These are phyloP conservation scores for Eulemur albifrons DNA, from an alignment of 2,797 vertebrate species.

Conservation along the genomic window DNA sequence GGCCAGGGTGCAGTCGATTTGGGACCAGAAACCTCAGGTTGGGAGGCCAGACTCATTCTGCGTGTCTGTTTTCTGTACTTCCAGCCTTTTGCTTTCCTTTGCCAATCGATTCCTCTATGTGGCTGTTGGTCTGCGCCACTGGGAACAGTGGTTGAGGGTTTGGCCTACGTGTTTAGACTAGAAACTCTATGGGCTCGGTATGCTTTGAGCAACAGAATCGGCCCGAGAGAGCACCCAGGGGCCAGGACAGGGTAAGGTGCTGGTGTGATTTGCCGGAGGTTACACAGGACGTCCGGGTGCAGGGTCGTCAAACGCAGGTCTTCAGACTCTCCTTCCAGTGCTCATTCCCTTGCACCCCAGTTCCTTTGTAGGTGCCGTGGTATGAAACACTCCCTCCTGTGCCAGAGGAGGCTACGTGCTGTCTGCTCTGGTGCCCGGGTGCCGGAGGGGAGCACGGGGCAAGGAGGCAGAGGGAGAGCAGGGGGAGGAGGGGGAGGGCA, in stretches of 20 bases:
- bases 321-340: neutral
- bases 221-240: neutral
- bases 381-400: neutral
- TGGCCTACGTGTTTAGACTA: neutral
- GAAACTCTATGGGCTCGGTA: neutral
- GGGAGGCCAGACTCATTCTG: fast-evolving
- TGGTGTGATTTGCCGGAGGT: neutral
- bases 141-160: neutral
- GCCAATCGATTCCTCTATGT: neutral
- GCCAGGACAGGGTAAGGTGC: too few relatives aligned
- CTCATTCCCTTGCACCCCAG: neutral
- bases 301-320: neutral
- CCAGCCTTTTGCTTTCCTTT: neutral
- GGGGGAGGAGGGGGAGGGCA: neutral
- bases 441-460: fast-evolving
- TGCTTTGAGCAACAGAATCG: neutral
- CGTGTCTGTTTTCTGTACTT: neutral
- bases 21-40: neutral
- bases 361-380: neutral
- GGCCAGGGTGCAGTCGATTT: neutral
- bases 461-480: neutral
- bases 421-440: too few relatives aligned
- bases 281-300: neutral
- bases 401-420: neutral
- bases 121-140: neutral